Evolutionary conservation across 2,797 vertebrate species (phyloP).

Genomic region (Poecilia wingei): DNA sequence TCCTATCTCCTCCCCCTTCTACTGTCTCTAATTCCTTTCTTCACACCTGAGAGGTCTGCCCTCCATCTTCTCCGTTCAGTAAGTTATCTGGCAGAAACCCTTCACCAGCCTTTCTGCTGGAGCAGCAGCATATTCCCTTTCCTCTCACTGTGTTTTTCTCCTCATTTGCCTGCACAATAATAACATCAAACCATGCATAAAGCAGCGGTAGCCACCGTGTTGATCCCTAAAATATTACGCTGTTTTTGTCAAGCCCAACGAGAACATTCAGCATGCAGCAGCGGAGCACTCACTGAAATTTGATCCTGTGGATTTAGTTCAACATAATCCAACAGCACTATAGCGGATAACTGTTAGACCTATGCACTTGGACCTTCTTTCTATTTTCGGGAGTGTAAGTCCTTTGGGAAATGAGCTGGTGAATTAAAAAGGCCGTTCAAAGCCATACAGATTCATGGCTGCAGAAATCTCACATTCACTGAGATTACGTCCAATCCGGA

Average conservation of each 20-base stretch:
- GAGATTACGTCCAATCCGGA: conserved; percentile 58
- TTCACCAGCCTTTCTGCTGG: conserved; percentile 62
- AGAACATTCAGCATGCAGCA: conserved; percentile 58
- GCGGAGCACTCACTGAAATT: conserved; percentile 75
- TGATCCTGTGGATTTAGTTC: conserved; percentile 76
- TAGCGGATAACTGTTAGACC: conserved; percentile 75
- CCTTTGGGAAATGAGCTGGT: conserved; percentile 73
- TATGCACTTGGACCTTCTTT: conserved; percentile 73
- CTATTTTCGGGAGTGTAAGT: conserved; percentile 73
- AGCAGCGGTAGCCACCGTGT: conserved; percentile 70
- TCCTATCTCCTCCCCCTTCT: conserved; percentile 52
- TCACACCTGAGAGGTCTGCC: conserved; percentile 78
- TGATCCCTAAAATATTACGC: conserved; percentile 66
- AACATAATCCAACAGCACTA: conserved; percentile 77
- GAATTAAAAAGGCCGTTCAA: conserved; percentile 70
- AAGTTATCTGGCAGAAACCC: conserved; percentile 68
- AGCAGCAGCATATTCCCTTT: conserved; percentile 53
- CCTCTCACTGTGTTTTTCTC: conserved; percentile 21
- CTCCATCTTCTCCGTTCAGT: conserved; percentile 62
- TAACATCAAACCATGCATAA: conserved; percentile 52
- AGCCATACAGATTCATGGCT: conserved; percentile 65
- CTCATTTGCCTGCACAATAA: conserved; percentile 49
- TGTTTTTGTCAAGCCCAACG: conserved; percentile 64
- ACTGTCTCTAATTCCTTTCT: conserved; percentile 69
- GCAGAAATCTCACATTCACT: conserved; percentile 58